A percentile compares a stretch with the other conserved stretches of the same genome.
phyloP scores from a whole-genome alignment of 2,113 vertebrate genomes.

The Orycteropus afer region DNA sequence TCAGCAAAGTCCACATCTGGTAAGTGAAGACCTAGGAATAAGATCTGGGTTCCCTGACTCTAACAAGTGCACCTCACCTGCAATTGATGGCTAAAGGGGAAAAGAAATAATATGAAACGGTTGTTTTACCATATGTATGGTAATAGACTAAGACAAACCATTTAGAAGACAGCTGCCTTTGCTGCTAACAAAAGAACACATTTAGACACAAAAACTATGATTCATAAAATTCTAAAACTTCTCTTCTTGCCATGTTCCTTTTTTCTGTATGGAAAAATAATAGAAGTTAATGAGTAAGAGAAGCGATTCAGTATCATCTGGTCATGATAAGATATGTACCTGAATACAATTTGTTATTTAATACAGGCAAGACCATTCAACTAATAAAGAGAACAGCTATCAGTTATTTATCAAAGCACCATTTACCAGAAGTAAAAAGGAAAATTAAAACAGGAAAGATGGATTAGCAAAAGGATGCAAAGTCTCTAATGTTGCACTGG shows the following conservation, averaged over 20 bases:
- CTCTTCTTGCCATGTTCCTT: background rate
- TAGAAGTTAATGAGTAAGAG: conserved; percentile 31
- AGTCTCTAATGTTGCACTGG: background rate
- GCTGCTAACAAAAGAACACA: background rate
- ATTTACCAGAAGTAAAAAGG: background rate
- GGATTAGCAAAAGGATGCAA: background rate
- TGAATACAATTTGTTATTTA: conserved; percentile 50
- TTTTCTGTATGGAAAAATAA: background rate
- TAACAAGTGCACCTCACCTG: background rate
- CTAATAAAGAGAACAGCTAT: background rate
- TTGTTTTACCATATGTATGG: background rate
- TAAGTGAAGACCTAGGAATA: background rate
- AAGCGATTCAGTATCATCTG: background rate
- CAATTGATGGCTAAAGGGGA: background rate
- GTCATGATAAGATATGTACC: background rate
- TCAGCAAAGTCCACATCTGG: background rate
- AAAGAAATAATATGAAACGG: background rate
- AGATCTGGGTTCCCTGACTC: background rate
- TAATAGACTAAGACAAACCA: background rate
- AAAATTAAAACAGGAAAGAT: conserved; percentile 22
- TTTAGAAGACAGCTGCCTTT: background rate
- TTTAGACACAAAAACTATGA: conserved; percentile 16
- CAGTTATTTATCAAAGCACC: background rate
- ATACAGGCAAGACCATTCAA: background rate
- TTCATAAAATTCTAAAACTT: conserved; percentile 43